Conservation (phyloP, 1,140 invertebrate species). For the Dufourea novaeangliae region DNA sequence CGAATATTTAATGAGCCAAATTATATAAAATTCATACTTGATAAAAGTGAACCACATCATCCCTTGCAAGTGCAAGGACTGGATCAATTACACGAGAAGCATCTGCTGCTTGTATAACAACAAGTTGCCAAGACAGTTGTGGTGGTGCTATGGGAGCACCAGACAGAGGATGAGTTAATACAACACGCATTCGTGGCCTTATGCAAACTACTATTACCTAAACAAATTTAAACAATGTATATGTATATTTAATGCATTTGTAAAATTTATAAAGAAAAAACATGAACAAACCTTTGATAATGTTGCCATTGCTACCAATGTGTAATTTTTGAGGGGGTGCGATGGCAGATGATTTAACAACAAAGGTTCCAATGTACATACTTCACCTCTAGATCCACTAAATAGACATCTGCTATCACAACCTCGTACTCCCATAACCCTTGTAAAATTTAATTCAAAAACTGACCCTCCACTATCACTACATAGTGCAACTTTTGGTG, state of each 20-base stretch:
- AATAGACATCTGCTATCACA: slow-evolving; percentile 95
- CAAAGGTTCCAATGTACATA: slow-evolving; percentile 93
- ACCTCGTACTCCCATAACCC: slow-evolving; percentile 93
- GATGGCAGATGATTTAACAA: slow-evolving; percentile 86
- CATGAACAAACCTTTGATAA: slow-evolving; percentile 88
- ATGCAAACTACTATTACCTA: slow-evolving; percentile 93
- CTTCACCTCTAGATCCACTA: slow-evolving; percentile 96
- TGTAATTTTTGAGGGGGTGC: slow-evolving; percentile 88
- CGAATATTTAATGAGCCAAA: slow-evolving; percentile 1
- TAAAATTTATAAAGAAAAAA: slow-evolving; percentile 9
- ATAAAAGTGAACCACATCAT: slow-evolving; percentile 91
- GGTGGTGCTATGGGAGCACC: slow-evolving; percentile 89
- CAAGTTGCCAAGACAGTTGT: slow-evolving; percentile 95
- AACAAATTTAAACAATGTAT: slow-evolving; percentile 21
- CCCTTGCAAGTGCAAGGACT: slow-evolving; percentile 92
- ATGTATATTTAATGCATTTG: not conserved
- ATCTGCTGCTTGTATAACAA: slow-evolving; percentile 90
- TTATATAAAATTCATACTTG: slow-evolving; percentile 82
- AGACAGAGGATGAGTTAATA: slow-evolving; percentile 85
- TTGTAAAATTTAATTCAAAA: slow-evolving; percentile 95
- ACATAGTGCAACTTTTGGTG: slow-evolving; percentile 89
- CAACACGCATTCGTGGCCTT: slow-evolving; percentile 87
- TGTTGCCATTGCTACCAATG: slow-evolving; percentile 95
- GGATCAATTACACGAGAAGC: slow-evolving; percentile 89
- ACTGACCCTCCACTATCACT: slow-evolving; percentile 98